Evolutionary conservation across 2,888 invertebrate species (phyloP), one percentile per base, ranked within the genome.

Genomic region (Drosophila villosipedis): DNA sequence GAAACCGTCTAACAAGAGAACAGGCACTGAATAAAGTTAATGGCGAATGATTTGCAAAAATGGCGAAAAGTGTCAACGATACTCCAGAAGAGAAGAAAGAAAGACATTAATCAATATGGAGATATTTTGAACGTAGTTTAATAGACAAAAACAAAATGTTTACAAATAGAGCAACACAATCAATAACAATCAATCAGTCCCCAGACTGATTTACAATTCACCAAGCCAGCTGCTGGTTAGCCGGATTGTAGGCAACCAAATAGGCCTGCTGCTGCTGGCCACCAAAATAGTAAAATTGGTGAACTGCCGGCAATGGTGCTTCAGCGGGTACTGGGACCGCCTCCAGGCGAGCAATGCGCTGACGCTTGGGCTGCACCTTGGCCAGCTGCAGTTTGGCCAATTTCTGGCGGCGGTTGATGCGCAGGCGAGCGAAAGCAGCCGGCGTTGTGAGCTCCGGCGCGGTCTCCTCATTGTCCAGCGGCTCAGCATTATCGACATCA

Each of bases 191-290:
- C 47, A 33, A 59, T 55, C 59, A 39, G 19, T 54, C 16, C 10
- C 6, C 19, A 3, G 16, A 28, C 35, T 35, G 14, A 16, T 35
- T 35, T 16, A 16, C 14, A 25, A 14, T 28, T 65, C 85, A 91
- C 91, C 91, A 91, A n/a, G 72, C 50, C 67, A 89, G 59, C 47
- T 89, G 90, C 75, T 84, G 84, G 9, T 68, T 80, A 28, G 82
- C 81, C 47, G 78, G 79, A 39, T 80, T 86, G 68, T 82, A 86
- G 61, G 92, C 79, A 28, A 84, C 67, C 19, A 82, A 54, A 12
- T 84, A 84, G 28, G 89, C 87, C 47, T 84, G 92, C 31, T 84
- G 92, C 41, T 58, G 58, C 67, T 84, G 86, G 33, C 83, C 89
- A 7, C 81, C 64, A 9, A 91, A 62, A 53, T 81, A 88, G 62